Percentiles rank a stretch among this genome's conserved stretches.
Evolutionary conservation across 35 echinoderm and acorn worm genomes (phyloP).

Genomic region (Hemicentrotus pulcherrimus): DNA sequence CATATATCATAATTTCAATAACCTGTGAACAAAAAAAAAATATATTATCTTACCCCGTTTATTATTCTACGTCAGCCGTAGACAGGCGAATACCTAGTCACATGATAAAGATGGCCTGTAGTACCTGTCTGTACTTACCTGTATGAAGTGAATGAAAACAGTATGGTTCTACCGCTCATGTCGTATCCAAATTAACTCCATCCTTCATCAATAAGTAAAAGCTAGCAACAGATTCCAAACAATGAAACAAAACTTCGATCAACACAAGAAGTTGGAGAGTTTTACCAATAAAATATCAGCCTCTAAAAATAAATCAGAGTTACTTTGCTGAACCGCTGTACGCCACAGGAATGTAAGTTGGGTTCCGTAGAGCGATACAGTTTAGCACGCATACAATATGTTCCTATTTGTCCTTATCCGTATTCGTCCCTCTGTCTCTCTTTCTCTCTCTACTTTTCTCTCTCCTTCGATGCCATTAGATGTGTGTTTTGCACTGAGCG

Average conservation of each 20-base stretch:
- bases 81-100: neutral
- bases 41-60: too few species aligned
- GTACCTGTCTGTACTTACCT: neutral
- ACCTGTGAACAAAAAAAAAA: too few species aligned
- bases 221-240: neutral
- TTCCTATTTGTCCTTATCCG: neutral
- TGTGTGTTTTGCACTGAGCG: neutral
- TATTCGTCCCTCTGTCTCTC: neutral
- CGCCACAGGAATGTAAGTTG: neutral
- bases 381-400: neutral
- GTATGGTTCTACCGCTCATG: neutral
- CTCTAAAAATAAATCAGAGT: neutral
- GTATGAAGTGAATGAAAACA: neutral
- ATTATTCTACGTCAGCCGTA: neutral
- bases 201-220: neutral
- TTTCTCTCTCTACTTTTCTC: neutral
- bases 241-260: neutral
- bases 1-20: too few species aligned
- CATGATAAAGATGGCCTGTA: neutral
- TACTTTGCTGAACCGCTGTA: neutral
- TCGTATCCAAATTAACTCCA: conserved; percentile 32
- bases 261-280: neutral
- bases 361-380: neutral
- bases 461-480: neutral
- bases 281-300: neutral